A percentile compares a stretch with the other conserved stretches of the same genome.
Evolutionary conservation across 1,140 invertebrate genomes (phyloP).

Genomic region (Sitobion miscanthi): DNA sequence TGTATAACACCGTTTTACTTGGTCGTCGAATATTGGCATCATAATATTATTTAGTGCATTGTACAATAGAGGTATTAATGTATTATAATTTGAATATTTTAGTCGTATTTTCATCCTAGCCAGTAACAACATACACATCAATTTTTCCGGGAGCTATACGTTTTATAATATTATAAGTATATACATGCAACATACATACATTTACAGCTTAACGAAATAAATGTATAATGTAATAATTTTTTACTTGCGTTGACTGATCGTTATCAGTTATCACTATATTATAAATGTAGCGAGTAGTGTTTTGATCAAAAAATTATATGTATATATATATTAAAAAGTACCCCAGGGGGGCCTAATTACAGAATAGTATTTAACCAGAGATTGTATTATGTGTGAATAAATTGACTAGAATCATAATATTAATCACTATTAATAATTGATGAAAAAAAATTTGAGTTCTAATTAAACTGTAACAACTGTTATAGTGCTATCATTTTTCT

Average conservation of each 20-base stretch:
- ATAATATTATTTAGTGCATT: not conserved
- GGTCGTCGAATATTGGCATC: not conserved
- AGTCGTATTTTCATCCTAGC: not conserved
- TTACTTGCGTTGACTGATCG: not conserved
- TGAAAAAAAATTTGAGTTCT: not conserved
- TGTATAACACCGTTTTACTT: no score
- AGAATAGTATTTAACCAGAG: not conserved
- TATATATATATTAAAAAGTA: not conserved
- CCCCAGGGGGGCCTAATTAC: not conserved
- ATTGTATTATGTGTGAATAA: slow-evolving; percentile 1
- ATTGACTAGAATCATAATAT: not conserved
- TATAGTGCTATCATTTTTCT: not conserved
- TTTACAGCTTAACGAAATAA: not conserved
- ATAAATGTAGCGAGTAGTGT: not conserved
- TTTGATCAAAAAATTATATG: not conserved
- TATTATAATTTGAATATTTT: not conserved
- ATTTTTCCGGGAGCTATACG: not conserved
- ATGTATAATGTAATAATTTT: not conserved
- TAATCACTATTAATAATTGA: not conserved
- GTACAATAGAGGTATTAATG: not conserved
- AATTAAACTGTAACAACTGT: not conserved
- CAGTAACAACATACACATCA: not conserved
- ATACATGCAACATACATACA: not conserved
- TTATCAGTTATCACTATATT: not conserved
- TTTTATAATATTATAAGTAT: not conserved